These are phyloP conservation scores for Apocheima hispidaria DNA, from an alignment of 2,888 invertebrate genomes.

Conservation along the genomic window DNA sequence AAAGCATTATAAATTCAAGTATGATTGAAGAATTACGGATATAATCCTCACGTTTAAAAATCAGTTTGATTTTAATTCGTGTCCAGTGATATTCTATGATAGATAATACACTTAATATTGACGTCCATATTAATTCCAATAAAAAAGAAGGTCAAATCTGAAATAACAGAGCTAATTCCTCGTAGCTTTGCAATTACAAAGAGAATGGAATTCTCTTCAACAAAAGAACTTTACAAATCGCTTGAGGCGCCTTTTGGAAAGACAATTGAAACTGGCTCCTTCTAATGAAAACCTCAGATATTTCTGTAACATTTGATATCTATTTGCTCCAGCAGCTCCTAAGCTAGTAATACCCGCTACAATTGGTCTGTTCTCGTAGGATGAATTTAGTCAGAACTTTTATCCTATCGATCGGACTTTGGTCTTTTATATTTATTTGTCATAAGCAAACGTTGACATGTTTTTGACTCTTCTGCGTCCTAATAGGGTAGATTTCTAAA, in stretches of 20 bases:
- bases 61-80: background rate
- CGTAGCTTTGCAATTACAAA: conserved; percentile 13
- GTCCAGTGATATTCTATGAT: background rate
- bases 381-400: background rate
- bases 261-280: conserved; percentile 13
- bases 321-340: background rate
- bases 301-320: conserved; percentile 8
- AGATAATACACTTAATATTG: background rate
- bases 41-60: too few species aligned
- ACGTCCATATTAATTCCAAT: background rate
- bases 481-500: too few species aligned
- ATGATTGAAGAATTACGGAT: background rate
- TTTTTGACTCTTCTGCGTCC: too few species aligned
- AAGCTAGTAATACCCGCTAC: background rate
- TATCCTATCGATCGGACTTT: background rate
- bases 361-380: background rate
- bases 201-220: conserved; percentile 15
- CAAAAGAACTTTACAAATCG: conserved; percentile 27
- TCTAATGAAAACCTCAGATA: conserved; percentile 6
- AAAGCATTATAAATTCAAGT: too few species aligned
- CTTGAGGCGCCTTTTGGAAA: conserved; percentile 18
- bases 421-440: too few species aligned
- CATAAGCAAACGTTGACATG: too few species aligned
- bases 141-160: conserved; percentile 8
- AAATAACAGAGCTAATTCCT: conserved; percentile 14